A percentile compares a stretch with the other conserved stretches of the same genome.
Conservation (phyloP, 2,888 invertebrate species). For the Bhutanitis thaidina region DNA sequence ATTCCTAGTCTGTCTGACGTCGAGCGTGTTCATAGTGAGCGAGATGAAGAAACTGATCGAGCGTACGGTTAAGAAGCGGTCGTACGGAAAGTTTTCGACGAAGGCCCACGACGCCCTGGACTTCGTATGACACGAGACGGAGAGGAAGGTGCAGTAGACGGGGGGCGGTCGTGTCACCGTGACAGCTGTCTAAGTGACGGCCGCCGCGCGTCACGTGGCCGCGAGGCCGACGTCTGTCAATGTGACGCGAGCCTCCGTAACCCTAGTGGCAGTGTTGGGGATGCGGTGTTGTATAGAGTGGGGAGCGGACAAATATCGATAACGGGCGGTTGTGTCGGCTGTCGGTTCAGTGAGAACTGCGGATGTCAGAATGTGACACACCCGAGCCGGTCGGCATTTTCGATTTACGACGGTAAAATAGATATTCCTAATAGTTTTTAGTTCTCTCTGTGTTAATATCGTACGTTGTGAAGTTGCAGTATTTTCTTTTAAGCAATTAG, state of each 20-base stretch:
- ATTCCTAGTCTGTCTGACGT: constrained; percentile 94
- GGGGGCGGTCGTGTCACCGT: constrained; percentile 24
- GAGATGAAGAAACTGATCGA: constrained; percentile 95
- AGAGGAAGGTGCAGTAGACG: constrained; percentile 64
- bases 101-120: constrained; percentile 79
- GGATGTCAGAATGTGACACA: constrained; percentile 31
- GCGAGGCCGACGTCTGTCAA: constrained; percentile 12
- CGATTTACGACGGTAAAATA: constrained; percentile 46
- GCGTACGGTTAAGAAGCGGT: constrained; percentile 83
- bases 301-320: not conserved
- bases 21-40: constrained; percentile 96
- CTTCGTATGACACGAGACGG: constrained; percentile 85
- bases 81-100: constrained; percentile 59
- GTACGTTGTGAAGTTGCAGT: constrained; percentile 5
- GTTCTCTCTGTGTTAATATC: constrained; percentile 26
- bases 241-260: not conserved
- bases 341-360: constrained; percentile 35
- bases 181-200: constrained; percentile 24
- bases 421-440: constrained; percentile 47
- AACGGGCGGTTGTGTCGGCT: constrained; percentile 23
- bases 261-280: not conserved
- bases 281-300: constrained; percentile 1
- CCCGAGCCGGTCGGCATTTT: constrained; percentile 31
- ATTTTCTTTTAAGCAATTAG: constrained; percentile 3
- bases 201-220: constrained; percentile 16